Conservation (phyloP, 2,797 vertebrate species). For the Amblyraja radiata region DNA sequence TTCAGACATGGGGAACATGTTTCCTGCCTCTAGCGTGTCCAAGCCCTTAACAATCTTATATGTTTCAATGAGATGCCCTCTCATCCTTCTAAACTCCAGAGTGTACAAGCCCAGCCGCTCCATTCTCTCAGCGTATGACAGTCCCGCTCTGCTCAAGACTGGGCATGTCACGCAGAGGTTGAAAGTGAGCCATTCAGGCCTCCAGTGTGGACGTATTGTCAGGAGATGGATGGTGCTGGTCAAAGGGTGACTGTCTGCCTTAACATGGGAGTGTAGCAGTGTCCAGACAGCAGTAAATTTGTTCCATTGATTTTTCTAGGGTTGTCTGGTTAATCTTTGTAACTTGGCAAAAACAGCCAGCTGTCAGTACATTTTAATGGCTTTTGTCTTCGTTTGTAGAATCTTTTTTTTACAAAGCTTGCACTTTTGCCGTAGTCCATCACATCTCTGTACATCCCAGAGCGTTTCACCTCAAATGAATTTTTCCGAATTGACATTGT, state of each 20-base stretch:
- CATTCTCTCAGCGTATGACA: too few species aligned
- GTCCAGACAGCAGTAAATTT: neutral
- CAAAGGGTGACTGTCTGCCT: neutral
- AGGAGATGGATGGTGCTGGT: constrained; percentile 2
- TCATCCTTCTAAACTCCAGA: too few species aligned
- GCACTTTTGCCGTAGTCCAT: neutral
- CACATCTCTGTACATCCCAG: neutral
- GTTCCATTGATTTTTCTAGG: neutral
- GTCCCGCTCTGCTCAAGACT: neutral
- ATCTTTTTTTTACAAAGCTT: neutral
- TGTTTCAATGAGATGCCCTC: too few species aligned
- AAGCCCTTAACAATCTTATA: too few species aligned
- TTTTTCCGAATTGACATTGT: neutral
- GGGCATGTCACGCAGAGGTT: neutral
- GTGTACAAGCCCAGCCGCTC: too few species aligned
- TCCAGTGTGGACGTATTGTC: neutral
- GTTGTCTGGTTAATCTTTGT: neutral
- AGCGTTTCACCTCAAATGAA: neutral
- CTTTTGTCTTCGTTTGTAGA: neutral
- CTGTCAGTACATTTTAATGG: neutral
- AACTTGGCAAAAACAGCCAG: neutral
- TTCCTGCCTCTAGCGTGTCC: too few species aligned
- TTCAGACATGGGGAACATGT: too few species aligned
- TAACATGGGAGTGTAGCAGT: neutral
- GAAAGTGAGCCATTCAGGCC: neutral